These are phyloP conservation scores for Orchesella flavescens DNA, from an alignment of 2,888 invertebrate species.

Conservation along the genomic window DNA sequence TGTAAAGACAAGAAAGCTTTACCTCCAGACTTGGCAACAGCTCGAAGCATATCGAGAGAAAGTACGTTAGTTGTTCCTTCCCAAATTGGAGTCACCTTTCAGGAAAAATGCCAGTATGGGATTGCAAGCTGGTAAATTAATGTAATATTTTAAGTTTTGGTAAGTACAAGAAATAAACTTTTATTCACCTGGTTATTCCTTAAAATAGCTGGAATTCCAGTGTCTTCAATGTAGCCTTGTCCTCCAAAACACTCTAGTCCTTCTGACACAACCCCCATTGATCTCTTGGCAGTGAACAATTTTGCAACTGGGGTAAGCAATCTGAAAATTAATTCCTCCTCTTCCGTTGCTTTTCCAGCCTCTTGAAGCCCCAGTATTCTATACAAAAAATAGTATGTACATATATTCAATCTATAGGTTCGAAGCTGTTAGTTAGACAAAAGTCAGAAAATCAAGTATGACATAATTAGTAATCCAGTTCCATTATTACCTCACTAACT, in stretches of 20 bases:
- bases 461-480: too few species aligned
- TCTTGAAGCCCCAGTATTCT: slow-evolving; percentile 75
- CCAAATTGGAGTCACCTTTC: slow-evolving; percentile 78
- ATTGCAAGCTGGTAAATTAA: slow-evolving; percentile 67
- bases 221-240: slow-evolving; percentile 78
- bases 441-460: too few species aligned
- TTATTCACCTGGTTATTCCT: slow-evolving; percentile 77
- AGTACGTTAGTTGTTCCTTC: slow-evolving; percentile 79
- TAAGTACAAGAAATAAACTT: too few species aligned
- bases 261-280: slow-evolving; percentile 76
- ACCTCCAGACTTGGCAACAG: slow-evolving; percentile 75
- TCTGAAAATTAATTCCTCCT: slow-evolving; percentile 75
- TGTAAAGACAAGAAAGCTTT: slow-evolving; percentile 74
- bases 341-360: slow-evolving; percentile 71
- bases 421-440: too few species aligned
- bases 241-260: slow-evolving; percentile 78
- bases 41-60: slow-evolving; percentile 77
- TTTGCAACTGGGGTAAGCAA: slow-evolving; percentile 78
- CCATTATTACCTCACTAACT: slow-evolving; percentile 75
- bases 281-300: slow-evolving; percentile 77
- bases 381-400: neutral
- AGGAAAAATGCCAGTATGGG: neutral
- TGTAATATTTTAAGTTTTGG: slow-evolving; percentile 73
- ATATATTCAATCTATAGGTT: too few species aligned
- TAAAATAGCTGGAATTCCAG: slow-evolving; percentile 76